A percentile compares a stretch with the other conserved stretches of the same genome.
phyloP scores from a whole-genome alignment of 2,113 vertebrate genomes.

The Martes martes region DNA sequence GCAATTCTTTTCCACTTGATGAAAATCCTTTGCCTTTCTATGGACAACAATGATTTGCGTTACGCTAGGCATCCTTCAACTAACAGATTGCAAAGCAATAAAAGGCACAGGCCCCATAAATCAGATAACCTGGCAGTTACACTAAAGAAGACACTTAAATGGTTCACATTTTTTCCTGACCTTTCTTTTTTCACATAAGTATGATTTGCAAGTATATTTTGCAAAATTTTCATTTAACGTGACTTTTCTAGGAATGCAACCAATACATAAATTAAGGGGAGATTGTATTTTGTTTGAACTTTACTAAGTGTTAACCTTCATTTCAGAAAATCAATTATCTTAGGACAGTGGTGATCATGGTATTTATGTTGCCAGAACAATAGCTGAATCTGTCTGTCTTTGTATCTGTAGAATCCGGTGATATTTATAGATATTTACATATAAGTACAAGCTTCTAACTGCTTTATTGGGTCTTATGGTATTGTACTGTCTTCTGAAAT shows the following conservation, averaged over 20 bases:
- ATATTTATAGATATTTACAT: neutral
- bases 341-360: neutral
- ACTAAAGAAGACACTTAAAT: neutral
- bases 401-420: neutral
- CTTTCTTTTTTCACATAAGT: neutral
- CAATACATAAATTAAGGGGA: neutral
- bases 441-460: neutral
- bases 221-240: neutral
- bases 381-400: neutral
- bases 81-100: neutral
- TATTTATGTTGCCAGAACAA: neutral
- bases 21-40: neutral
- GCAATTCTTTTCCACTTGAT: neutral
- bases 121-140: neutral
- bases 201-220: neutral
- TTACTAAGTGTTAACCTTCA: neutral
- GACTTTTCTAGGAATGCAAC: neutral
- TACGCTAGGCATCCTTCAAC: neutral
- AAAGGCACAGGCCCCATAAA: neutral
- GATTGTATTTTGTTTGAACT: neutral
- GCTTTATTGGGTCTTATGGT: neutral
- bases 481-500: neutral
- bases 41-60: neutral
- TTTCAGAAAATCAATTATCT: neutral
- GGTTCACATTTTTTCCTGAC: neutral